Evolutionary conservation across 2,888 invertebrate species (phyloP), one percentile per base, ranked within the genome.

Genomic region (Drosophila acutilabella): DNA sequence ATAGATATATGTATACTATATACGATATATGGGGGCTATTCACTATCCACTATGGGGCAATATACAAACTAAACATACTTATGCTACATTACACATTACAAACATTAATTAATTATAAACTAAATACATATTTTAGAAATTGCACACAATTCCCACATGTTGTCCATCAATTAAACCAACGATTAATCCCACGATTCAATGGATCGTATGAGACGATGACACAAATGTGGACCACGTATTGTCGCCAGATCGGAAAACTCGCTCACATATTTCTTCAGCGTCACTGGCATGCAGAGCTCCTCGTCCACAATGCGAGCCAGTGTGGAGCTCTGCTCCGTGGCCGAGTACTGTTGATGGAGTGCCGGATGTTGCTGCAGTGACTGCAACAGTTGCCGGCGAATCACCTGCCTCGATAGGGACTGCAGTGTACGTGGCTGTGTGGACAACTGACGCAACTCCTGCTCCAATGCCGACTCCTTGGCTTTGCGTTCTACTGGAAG

Each of bases 221-320:
- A 8, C 14, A 36, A 10, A 8, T 74, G 66, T 0, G 33, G 14
- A 1, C 54, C 58, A 60, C 74, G 74, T 56, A 91, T 71, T 58
- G 65, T 64, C 40, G 90, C 88, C 66, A 92, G 73, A 72, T 92
- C 92, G 51, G 88, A 76, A 64, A 91, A 92, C 13, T 92, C 88
- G 71, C 80, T 78, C 11, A 92, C 74, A 74, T 89, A 92, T 62
- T 71, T 77, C 62, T 92, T 90, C 30, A 92, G 61, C 2, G 80
- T 79, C 38, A 65, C 72, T 11, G 92, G 92, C 58, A 92, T 82
- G 54, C 80, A 90, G 30, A 91, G 84, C 64, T 89, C 14, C 44
- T 78, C 80, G 47, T 85, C 83, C 8, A 92, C 88, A 23, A 92
- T 84, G 54, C 75, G 74, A n/a, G 78, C 75, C 51, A 92, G 56